phyloP scores from a whole-genome alignment of 2,797 vertebrate species.

The Pristis pectinata region DNA sequence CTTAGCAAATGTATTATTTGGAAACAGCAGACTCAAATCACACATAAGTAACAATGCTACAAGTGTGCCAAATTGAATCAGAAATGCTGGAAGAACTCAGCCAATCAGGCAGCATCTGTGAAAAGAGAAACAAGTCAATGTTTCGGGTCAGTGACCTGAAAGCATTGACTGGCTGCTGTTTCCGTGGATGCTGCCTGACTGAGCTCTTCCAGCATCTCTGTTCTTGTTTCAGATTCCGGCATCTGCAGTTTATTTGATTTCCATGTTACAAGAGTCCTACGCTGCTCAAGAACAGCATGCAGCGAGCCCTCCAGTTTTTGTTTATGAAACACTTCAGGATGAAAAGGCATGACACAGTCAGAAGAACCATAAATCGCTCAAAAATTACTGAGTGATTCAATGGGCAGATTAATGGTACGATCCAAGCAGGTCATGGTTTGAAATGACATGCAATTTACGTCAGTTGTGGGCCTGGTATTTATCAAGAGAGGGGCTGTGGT shows the following conservation, averaged over 20 bases:
- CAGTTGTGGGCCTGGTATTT: background rate
- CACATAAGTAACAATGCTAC: background rate
- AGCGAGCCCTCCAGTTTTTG: background rate
- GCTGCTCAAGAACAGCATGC: background rate
- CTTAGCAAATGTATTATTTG: too few species aligned
- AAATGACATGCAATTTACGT: background rate
- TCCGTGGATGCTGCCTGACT: too few species aligned
- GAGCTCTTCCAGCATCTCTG: too few species aligned
- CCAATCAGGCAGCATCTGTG: too few species aligned
- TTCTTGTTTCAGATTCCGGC: too few species aligned
- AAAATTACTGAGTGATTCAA: background rate
- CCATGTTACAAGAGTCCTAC: background rate
- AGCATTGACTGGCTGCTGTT: too few species aligned
- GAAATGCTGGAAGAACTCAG: too few species aligned
- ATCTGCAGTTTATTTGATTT: too few species aligned
- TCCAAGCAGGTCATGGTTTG: background rate
- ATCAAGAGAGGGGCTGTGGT: background rate
- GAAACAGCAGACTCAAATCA: background rate
- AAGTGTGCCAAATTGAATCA: too few species aligned
- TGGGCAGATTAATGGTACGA: conserved; percentile 1
- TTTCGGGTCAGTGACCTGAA: too few species aligned
- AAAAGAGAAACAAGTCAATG: too few species aligned
- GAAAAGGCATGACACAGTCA: background rate
- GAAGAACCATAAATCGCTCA: background rate
- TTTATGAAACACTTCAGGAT: background rate